Evolutionary conservation across 1,140 invertebrate species (phyloP).

Genomic region (Zaprionus gabonicus): DNA sequence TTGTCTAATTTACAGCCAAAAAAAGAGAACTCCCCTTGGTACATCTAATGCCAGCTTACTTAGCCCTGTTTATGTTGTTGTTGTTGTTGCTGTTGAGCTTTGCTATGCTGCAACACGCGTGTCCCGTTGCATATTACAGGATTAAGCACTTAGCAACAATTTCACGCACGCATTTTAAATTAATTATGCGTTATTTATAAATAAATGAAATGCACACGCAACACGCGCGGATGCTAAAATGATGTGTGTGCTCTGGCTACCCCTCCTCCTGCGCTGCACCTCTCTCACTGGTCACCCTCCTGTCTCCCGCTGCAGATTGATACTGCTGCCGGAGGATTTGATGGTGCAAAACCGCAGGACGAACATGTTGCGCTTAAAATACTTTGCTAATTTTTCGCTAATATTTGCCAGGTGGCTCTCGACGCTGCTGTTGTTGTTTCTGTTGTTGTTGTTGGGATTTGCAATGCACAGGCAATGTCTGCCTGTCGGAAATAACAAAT

Average conservation of each 20-base stretch:
- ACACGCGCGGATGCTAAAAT: conserved; percentile 31
- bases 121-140: conserved; percentile 60
- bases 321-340: conserved; percentile 41
- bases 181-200: conserved; percentile 78
- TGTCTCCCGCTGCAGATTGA: neutral
- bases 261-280: neutral
- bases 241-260: conserved; percentile 26
- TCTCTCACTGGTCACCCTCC: neutral
- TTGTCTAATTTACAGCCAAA: too few relatives aligned
- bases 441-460: conserved; percentile 26
- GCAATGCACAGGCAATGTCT: conserved; percentile 28
- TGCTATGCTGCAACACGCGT: conserved; percentile 14
- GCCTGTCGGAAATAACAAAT: conserved; percentile 77
- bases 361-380: conserved; percentile 81
- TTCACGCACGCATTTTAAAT: conserved; percentile 79
- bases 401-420: conserved; percentile 68
- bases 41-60: neutral
- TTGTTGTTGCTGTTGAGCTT: conserved; percentile 6
- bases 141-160: conserved; percentile 77
- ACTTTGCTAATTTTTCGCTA: conserved; percentile 81
- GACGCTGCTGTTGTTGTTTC: conserved; percentile 7
- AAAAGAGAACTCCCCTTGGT: too few relatives aligned
- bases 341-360: conserved; percentile 71
- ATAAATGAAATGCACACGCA: conserved; percentile 77
- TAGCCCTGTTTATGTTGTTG: neutral